phyloP scores from a whole-genome alignment of 2,888 invertebrate species.

The Lithophane socia region DNA sequence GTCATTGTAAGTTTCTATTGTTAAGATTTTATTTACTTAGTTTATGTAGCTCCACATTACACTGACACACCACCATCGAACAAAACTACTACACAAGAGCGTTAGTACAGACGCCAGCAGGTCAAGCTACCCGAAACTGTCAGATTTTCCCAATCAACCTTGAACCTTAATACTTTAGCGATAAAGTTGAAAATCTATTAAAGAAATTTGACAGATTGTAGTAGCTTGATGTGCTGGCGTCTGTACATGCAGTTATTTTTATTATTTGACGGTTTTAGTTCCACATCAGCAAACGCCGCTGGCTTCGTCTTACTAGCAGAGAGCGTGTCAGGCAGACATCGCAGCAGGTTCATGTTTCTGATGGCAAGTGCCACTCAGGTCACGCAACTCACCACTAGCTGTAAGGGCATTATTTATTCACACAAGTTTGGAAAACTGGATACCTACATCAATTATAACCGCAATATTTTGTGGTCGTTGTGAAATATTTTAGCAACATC shows the following conservation, averaged over 20 bases:
- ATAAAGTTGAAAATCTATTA: too few relatives aligned
- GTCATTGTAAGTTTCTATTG: slow-evolving; percentile 77
- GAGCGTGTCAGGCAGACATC: slow-evolving; percentile 75
- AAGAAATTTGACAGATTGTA: too few relatives aligned
- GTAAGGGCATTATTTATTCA: slow-evolving; percentile 66
- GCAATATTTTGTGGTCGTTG: not conserved
- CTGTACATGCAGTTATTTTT: not conserved
- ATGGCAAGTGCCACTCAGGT: slow-evolving; percentile 83
- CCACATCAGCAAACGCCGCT: slow-evolving; percentile 84
- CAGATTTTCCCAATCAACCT: too few relatives aligned
- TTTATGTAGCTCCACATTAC: not conserved
- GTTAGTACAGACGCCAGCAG: too few relatives aligned
- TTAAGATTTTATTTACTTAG: not conserved
- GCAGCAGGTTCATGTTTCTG: slow-evolving; percentile 81
- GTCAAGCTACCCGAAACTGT: too few relatives aligned
- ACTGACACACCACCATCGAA: too few relatives aligned
- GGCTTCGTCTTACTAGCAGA: slow-evolving; percentile 83
- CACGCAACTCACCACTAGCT: slow-evolving; percentile 76
- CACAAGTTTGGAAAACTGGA: not conserved
- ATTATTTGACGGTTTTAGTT: slow-evolving; percentile 68
- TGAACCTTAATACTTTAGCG: too few relatives aligned
- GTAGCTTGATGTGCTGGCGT: too few relatives aligned
- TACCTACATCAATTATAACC: not conserved
- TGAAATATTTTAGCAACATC: not conserved
- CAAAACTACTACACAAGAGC: too few relatives aligned